phyloP scores from a whole-genome alignment of 2,888 invertebrate genomes.

The Eulithis prunata region DNA sequence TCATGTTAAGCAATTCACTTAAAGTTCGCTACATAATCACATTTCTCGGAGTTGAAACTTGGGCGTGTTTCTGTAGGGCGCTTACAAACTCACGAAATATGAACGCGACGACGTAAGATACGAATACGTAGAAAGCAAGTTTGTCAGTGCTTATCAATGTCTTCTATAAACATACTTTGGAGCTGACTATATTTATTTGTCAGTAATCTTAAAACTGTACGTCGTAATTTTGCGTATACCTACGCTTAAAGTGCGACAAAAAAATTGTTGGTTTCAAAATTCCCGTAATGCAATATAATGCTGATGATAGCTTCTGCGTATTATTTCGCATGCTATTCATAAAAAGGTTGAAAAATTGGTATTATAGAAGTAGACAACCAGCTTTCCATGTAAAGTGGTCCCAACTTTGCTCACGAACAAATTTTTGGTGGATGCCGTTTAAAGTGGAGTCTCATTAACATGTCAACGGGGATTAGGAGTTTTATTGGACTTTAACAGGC shows the following conservation, averaged over 20 bases:
- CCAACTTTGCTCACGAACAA: slow-evolving; percentile 48
- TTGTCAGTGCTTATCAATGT: too few relatives aligned
- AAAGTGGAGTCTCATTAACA: slow-evolving; percentile 54
- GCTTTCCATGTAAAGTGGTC: slow-evolving; percentile 5
- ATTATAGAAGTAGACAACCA: neutral
- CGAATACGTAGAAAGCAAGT: slow-evolving; percentile 38
- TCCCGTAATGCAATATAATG: too few relatives aligned
- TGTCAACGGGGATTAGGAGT: slow-evolving; percentile 34
- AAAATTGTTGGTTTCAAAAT: too few relatives aligned
- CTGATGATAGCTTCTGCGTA: too few relatives aligned
- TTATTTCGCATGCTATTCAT: neutral
- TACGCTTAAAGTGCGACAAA: too few relatives aligned
- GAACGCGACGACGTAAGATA: slow-evolving; percentile 45
- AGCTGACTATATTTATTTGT: too few relatives aligned
- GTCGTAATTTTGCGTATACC: too few relatives aligned
- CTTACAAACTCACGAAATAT: slow-evolving; percentile 53
- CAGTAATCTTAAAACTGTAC: too few relatives aligned
- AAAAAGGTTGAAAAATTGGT: neutral
- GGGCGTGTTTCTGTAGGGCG: slow-evolving; percentile 50
- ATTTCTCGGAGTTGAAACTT: slow-evolving; percentile 68
- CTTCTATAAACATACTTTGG: too few relatives aligned
- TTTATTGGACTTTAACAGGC: slow-evolving; percentile 29
- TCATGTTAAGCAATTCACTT: slow-evolving; percentile 76
- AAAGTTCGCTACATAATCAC: slow-evolving; percentile 75
- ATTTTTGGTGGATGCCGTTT: slow-evolving; percentile 50